Evolutionary conservation across 2,113 vertebrate species (phyloP).

Genomic region (Psephotus haematonotus): DNA sequence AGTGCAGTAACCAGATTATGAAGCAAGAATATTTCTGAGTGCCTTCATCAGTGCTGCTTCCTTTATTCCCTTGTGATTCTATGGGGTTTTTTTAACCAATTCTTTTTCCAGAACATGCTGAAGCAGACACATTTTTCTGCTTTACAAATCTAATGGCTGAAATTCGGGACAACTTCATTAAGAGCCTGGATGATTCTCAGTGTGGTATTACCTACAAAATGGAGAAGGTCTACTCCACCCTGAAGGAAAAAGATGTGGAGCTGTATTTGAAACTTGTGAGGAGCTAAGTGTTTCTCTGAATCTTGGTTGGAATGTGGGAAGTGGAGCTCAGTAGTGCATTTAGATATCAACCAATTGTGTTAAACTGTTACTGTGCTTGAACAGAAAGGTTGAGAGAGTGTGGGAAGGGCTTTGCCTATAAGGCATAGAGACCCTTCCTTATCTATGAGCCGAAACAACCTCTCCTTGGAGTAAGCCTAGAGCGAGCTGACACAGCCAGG

Average conservation of each 20-base stretch:
- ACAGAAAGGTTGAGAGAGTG: neutral
- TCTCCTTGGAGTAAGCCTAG: neutral
- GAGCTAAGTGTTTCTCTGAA: neutral
- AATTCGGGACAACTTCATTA: constrained; percentile 99
- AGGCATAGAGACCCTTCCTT: neutral
- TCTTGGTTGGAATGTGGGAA: neutral
- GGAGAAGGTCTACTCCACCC: constrained; percentile 94
- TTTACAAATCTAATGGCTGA: constrained; percentile 98
- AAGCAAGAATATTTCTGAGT: neutral
- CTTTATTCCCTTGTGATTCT: neutral
- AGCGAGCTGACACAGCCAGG: neutral
- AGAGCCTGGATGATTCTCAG: constrained; percentile 96
- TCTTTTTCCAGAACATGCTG: constrained; percentile 85
- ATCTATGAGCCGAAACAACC: neutral
- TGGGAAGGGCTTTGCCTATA: neutral
- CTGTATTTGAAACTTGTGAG: constrained; percentile 93
- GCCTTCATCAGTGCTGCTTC: neutral
- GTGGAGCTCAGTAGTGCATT: neutral
- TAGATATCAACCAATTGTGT: neutral
- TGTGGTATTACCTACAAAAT: constrained; percentile 98
- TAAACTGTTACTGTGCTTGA: neutral
- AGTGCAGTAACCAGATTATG: neutral
- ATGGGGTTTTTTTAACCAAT: too few relatives aligned
- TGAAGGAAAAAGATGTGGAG: constrained; percentile 92
- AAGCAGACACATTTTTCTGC: constrained; percentile 97